Conservation (phyloP, 2,888 invertebrate species). For the Acanthosepion pharaonis region DNA sequence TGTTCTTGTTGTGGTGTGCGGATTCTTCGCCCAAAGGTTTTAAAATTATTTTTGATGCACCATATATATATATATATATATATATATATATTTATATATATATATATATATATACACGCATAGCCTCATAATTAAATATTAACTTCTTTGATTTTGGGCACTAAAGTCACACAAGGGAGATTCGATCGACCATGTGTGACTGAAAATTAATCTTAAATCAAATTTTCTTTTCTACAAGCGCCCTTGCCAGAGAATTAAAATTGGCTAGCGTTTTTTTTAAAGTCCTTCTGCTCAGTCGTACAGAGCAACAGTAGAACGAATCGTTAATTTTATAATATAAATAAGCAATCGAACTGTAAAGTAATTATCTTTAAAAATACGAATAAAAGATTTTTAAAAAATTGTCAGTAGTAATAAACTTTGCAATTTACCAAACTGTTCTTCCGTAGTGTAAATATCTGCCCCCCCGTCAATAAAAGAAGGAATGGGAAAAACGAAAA, state of each 20-base stretch:
- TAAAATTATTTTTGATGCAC: too few relatives aligned
- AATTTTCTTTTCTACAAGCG: not conserved
- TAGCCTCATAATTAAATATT: not conserved
- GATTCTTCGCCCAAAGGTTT: too few relatives aligned
- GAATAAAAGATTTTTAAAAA: not conserved
- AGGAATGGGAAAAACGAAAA: too few relatives aligned
- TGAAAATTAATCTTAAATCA: not conserved
- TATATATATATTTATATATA: too few relatives aligned
- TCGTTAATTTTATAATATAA: not conserved
- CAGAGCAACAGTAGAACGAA: not conserved
- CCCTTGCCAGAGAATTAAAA: not conserved
- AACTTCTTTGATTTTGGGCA: slow-evolving; percentile 1
- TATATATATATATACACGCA: too few relatives aligned
- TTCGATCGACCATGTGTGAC: not conserved
- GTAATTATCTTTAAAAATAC: not conserved
- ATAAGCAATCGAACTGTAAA: not conserved
- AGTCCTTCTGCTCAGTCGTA: not conserved
- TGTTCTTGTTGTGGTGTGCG: too few relatives aligned
- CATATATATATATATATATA: too few relatives aligned
- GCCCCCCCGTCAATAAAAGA: too few relatives aligned
- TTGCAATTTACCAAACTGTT: too few relatives aligned
- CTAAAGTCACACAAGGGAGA: not conserved
- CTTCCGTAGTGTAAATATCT: too few relatives aligned
- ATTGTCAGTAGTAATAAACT: too few relatives aligned
- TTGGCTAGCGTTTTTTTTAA: not conserved